Conservation (phyloP, 2,797 vertebrate genomes). For the Triplophysa yarkandensis region DNA sequence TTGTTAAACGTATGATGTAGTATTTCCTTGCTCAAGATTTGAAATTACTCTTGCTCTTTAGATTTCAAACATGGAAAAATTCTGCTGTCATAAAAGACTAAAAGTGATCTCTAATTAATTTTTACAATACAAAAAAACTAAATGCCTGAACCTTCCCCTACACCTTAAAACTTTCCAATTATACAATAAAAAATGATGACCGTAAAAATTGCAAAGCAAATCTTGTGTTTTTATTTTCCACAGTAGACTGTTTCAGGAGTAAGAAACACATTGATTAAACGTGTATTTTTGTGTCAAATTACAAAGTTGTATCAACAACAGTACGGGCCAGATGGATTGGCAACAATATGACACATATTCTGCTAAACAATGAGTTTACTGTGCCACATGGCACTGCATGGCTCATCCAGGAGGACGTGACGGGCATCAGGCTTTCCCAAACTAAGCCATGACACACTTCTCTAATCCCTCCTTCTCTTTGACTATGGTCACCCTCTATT, state of each 20-base stretch:
- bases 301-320: background rate
- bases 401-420: slow-evolving; percentile 17
- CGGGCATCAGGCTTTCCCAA: slow-evolving; percentile 15
- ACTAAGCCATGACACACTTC: slow-evolving; percentile 37
- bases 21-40: too few species aligned
- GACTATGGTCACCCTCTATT: slow-evolving; percentile 40
- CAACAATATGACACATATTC: background rate
- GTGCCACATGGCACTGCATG: slow-evolving; percentile 2
- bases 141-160: too few species aligned
- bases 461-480: slow-evolving; percentile 47
- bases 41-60: too few species aligned
- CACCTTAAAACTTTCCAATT: too few species aligned
- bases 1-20: too few species aligned
- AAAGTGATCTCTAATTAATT: too few species aligned
- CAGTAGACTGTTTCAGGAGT: background rate
- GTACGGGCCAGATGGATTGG: background rate
- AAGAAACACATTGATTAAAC: too few species aligned
- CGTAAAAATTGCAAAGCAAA: background rate
- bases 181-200: background rate
- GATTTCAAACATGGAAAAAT: too few species aligned
- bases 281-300: too few species aligned
- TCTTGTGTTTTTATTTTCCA: background rate
- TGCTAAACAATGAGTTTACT: background rate
- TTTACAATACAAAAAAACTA: too few species aligned
- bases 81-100: too few species aligned